Base-by-base conservation (phyloP, 2,888 invertebrate species). In the Eudasyphora cyanicolor region DNA sequence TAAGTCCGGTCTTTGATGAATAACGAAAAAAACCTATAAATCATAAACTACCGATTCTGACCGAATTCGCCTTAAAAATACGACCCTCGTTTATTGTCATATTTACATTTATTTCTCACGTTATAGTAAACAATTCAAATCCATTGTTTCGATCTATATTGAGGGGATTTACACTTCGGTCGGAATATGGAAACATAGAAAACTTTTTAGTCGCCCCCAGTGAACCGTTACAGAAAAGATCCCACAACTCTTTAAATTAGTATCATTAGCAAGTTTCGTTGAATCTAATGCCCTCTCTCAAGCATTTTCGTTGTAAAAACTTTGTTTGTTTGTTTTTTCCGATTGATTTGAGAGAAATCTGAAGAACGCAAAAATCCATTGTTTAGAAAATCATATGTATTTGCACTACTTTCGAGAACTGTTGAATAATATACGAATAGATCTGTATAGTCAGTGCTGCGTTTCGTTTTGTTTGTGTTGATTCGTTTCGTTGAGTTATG, bases 151-250 rank as follows among this genome's bases (percentile, higher is more conserved):
- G 21, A 42, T 80, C 19, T 76, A 73, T 57, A 67, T 67, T 64
- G 45, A 54, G 77, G 77, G 74, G 38, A 77, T 77, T 82, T 82
- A 82, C 77, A 42, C 21, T 77, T 64, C 57, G 57, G 35, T 38
- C 70, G 21, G 49, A 62, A 35, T 42, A 19, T 17, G n/a, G 12
- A 51, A 51, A 29, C n/a, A 69, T 14, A 67, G 29, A 12, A 21
- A 32, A 32, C 42, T 51, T 67, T 29, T 67, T 27, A 24, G 24
- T 14, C n/a, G 21, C 51, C 21, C 51, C 21, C 51, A 21, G 7
- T 71, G 76, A 69, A 7, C 35, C 42, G 62, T 64, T 54, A 69
- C 42, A 35, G 38, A 27, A 42, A 17, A 51, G 12, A 62, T 35
- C 42, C 27, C 10, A 17, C 3, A 29, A 71, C 5, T 12, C 10